Evolutionary conservation across 2,797 vertebrate genomes (phyloP).

Genomic region (Setipinna tenuifilis): DNA sequence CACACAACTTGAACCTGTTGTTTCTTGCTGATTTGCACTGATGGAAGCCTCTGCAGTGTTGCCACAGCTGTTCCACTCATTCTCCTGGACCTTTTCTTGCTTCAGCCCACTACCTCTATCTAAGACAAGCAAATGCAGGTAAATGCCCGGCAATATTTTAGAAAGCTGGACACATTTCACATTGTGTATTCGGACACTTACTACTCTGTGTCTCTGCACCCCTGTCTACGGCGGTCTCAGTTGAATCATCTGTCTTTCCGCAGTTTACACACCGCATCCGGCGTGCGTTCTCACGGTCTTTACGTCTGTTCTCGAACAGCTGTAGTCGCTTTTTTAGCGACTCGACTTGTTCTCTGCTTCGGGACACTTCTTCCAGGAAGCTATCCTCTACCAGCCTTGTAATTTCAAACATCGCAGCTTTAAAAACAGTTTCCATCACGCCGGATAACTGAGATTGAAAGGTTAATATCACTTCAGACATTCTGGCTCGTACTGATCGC

Average conservation of each 20-base stretch:
- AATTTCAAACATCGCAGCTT: slow-evolving; percentile 81
- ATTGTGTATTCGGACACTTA: slow-evolving; percentile 40
- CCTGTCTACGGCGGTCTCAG: slow-evolving; percentile 40
- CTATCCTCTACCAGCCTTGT: slow-evolving; percentile 79
- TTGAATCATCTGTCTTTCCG: slow-evolving; percentile 52
- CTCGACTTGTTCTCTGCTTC: slow-evolving; percentile 75
- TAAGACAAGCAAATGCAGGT: slow-evolving; percentile 17
- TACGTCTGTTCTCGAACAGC: slow-evolving; percentile 69
- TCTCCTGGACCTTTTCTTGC: slow-evolving; percentile 64
- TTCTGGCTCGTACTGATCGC: slow-evolving; percentile 38
- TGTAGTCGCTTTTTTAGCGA: slow-evolving; percentile 73
- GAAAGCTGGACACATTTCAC: background rate
- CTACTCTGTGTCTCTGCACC: slow-evolving; percentile 51
- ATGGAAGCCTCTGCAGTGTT: slow-evolving; percentile 46
- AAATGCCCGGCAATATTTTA: background rate
- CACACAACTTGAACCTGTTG: slow-evolving; percentile 29
- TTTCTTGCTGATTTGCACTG: slow-evolving; percentile 41
- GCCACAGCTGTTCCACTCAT: slow-evolving; percentile 51
- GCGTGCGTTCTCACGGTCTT: slow-evolving; percentile 41
- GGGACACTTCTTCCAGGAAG: slow-evolving; percentile 75
- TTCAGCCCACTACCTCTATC: slow-evolving; percentile 66
- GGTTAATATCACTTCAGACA: slow-evolving; percentile 71
- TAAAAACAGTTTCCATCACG: slow-evolving; percentile 81
- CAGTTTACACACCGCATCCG: slow-evolving; percentile 48
- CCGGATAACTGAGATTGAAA: slow-evolving; percentile 81